phyloP scores from a whole-genome alignment of 2,113 vertebrate genomes.

The Chrysemys picta region DNA sequence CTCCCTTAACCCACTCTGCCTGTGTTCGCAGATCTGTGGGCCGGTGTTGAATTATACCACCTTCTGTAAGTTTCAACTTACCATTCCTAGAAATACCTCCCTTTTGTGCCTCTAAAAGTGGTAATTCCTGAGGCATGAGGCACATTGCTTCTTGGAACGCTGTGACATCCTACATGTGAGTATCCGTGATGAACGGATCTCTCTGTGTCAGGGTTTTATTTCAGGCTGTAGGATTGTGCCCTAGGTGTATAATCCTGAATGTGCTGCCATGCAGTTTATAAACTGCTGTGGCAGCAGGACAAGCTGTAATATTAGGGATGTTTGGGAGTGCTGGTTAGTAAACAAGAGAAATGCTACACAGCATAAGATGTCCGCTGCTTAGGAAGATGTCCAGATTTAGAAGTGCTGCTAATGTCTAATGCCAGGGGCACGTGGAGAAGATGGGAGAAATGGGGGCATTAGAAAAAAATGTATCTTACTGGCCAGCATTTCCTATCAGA shows the following conservation, averaged over 20 bases:
- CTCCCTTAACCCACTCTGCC: not conserved
- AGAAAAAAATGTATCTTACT: not conserved
- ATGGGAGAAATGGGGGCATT: not conserved
- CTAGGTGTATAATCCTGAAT: not conserved
- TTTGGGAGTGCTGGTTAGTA: not conserved
- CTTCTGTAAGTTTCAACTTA: not conserved
- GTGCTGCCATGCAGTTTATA: not conserved
- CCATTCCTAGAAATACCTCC: accelerated
- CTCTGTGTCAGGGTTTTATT: accelerated
- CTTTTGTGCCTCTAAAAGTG: not conserved
- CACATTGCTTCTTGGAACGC: not conserved
- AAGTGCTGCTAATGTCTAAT: slow-evolving; percentile 4
- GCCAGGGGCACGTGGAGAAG: slow-evolving; percentile 24
- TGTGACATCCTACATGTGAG: not conserved
- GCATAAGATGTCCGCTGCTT: slow-evolving; percentile 6
- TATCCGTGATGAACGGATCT: not conserved
- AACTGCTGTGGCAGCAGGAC: not conserved
- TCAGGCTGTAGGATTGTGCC: not conserved
- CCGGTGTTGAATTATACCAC: not conserved
- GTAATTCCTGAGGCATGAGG: not conserved
- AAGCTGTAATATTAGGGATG: not conserved
- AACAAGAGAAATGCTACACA: slow-evolving; percentile 17
- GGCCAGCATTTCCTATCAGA: not conserved
- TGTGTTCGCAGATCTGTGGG: not conserved
- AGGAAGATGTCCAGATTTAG: not conserved